Conservation (phyloP, 64 coral and sea anemone genomes). For the Hydrozoanthus tunicans region DNA sequence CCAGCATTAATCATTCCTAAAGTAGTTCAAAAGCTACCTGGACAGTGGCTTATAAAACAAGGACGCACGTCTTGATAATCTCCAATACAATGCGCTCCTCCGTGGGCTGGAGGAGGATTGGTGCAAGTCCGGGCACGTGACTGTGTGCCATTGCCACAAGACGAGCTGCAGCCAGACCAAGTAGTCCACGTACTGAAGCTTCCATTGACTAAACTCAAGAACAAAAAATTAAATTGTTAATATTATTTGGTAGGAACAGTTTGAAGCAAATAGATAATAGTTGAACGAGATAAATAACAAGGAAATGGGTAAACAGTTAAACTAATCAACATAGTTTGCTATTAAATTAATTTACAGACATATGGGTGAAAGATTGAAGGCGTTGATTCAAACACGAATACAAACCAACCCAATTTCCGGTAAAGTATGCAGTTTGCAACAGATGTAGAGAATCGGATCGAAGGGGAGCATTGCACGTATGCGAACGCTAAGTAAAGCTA, state of each 20-base stretch:
- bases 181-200: not conserved
- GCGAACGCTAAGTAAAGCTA: too few species aligned
- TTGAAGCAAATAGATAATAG: too few species aligned
- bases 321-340: too few species aligned
- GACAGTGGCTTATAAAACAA: not conserved
- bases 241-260: not conserved
- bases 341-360: too few species aligned
- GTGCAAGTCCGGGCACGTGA: conserved; percentile 5
- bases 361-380: too few species aligned
- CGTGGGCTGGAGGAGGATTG: not conserved
- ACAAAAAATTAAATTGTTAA: not conserved
- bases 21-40: conserved; percentile 9
- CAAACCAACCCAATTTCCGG: too few species aligned
- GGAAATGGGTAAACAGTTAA: too few species aligned
- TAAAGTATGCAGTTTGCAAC: too few species aligned
- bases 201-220: not conserved
- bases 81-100: not conserved
- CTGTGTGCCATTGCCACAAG: conserved; percentile 8
- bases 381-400: too few species aligned
- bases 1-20: not conserved
- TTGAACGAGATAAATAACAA: too few species aligned
- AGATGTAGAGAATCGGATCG: too few species aligned
- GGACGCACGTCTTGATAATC: not conserved
- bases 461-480: too few species aligned
- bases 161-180: conserved; percentile 7